A percentile compares a stretch with the other conserved stretches of the same genome.
Evolutionary conservation across 2,113 vertebrate species (phyloP).

Genomic region (Dolichallabes microphthalmus): DNA sequence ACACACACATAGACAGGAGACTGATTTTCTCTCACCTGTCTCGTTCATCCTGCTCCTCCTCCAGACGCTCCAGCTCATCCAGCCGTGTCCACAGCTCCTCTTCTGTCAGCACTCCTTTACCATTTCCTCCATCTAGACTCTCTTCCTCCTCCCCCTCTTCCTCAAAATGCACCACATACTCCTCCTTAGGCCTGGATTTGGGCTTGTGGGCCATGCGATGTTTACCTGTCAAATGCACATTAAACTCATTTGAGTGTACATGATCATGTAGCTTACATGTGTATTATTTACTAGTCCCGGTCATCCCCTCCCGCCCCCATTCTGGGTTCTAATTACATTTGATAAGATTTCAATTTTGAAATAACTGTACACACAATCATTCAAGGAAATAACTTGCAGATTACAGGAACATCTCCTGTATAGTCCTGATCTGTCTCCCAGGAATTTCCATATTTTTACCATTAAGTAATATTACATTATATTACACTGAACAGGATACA

Average conservation of each 20-base stretch:
- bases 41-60: constrained; percentile 81
- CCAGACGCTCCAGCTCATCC: constrained; percentile 87
- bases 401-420: too few relatives aligned
- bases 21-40: constrained; percentile 70
- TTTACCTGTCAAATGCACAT: constrained; percentile 72
- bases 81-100: constrained; percentile 87
- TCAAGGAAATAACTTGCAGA: neutral
- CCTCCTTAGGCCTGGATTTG: constrained; percentile 86
- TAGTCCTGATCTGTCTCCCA: too few relatives aligned
- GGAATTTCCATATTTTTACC: too few relatives aligned
- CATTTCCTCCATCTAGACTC: constrained; percentile 42
- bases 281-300: neutral
- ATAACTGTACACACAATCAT: neutral
- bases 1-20: neutral
- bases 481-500: neutral
- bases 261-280: neutral
- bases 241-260: constrained; percentile 24
- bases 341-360: neutral
- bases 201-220: constrained; percentile 85
- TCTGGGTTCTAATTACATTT: neutral
- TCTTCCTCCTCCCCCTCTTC: constrained; percentile 63
- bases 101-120: constrained; percentile 71
- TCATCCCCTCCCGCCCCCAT: neutral
- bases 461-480: neutral
- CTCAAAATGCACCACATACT: constrained; percentile 66